Evolutionary conservation across 2,888 invertebrate genomes (phyloP), one percentile per base, ranked within the genome.

Genomic region (Aplocera efformata): DNA sequence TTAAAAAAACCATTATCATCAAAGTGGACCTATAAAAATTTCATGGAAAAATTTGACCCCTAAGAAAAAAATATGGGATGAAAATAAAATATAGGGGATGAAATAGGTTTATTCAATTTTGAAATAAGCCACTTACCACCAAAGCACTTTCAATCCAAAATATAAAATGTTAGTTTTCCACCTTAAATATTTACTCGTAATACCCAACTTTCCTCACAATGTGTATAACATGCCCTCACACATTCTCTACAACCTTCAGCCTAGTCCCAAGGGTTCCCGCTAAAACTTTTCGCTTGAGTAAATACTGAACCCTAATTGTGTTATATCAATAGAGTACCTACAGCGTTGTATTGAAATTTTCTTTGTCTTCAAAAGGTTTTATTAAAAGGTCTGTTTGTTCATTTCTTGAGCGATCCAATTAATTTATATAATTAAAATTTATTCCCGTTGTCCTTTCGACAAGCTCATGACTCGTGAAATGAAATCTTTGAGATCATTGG

Each of bases 221-320:
- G 20, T 30, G 36, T 25, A 13, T 24, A 23, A 32, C 27, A 31
- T 42, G 36, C 27, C 31, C 24, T 29, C 7, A 29, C 32, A 28
- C 36, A 25, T 36, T 31, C 30, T 26, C 10, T 33, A 24, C 35
- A 32, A n/a, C 29, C 25, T 28, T 27, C 10, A 22, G 36, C 29
- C 24, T 43, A 29, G 29, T 35, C 45, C 37, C 34, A 2, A 42
- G 39, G 48, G 48, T 49, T 36, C 23, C 26, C 32, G 44, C 43
- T 39, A 42, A 42, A 45, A 27, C 45, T 35, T 49, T 49, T 31
- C 38, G 38, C 29, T 45, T 42, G 39, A 45, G 36, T 35, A 49
- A 49, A 49, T 45, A 42, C 32, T 24, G 36, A 3, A 45, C 42
- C 48, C 42, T 45, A 42, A 48, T 48, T 42, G 26, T 31, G 42